A percentile compares a stretch with the other conserved stretches of the same genome.
Conservation (phyloP, 2,113 vertebrate species). For the Gymnorhina tibicen region DNA sequence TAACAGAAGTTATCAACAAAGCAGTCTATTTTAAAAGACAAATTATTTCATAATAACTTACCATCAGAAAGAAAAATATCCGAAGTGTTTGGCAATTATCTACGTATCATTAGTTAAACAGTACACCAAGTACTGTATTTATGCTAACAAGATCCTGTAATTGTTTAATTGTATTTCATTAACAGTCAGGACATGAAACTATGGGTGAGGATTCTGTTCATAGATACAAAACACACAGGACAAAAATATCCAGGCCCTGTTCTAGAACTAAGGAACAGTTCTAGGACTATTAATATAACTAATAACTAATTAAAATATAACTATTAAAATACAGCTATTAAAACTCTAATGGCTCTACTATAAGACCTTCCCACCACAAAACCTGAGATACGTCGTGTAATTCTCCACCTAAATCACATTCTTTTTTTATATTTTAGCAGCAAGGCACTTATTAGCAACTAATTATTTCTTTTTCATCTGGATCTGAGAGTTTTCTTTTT, state of each 20-base stretch:
- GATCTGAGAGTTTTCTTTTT: not conserved
- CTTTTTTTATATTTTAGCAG: not conserved
- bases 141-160: not conserved
- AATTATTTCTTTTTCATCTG: not conserved
- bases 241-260: not conserved
- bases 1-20: not conserved
- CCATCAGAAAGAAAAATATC: not conserved
- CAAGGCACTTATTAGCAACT: not conserved
- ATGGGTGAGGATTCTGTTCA: not conserved
- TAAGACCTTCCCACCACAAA: not conserved
- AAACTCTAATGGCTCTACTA: not conserved
- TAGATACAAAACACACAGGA: not conserved
- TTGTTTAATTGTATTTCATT: not conserved
- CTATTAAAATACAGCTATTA: not conserved
- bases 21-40: not conserved
- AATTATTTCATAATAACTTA: not conserved
- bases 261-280: not conserved
- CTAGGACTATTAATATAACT: not conserved
- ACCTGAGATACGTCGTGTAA: not conserved
- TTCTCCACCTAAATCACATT: not conserved
- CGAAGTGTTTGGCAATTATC: not conserved
- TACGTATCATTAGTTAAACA: not conserved
- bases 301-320: not conserved
- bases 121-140: not conserved
- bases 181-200: not conserved